Evolutionary conservation across 1,140 invertebrate genomes (phyloP), one percentile per base, ranked within the genome.

Genomic region (Protaetia brevitarsis): DNA sequence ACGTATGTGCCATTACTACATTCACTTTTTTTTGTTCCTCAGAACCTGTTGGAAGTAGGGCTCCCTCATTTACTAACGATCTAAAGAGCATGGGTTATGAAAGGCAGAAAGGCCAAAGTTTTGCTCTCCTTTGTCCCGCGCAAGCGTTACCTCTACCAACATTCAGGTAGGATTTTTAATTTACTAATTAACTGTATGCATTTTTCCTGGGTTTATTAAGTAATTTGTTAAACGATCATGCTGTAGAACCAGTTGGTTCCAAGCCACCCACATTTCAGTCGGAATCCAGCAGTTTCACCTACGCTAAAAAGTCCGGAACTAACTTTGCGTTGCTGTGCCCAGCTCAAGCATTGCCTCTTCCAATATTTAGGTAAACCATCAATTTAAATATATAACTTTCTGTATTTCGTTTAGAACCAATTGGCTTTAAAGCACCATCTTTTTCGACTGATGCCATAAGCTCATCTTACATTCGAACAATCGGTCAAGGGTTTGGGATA

Each of bases 31-130:
- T 70, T 2, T 67, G 64, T 65, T 51, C 51, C 68, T 72, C 81
- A 91, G 89, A 91, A 78, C 88, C 89, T 66, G 85, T 90, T 69
- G 88, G 86, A 76, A 85, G 84, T 63, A 89, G 88, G 76, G 82
- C 86, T 60, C 88, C 88, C 6, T 82, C 83, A 31, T 88, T 89
- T 77, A 84, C 87, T 16, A 85, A 84, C 69, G 84, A 87, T 68
- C 83, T 84, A 30, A 51, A 57, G 30, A 79, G 74, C 69, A 74
- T 75, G 57, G 72, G 73, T 1, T 77, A 79, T 62, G 71, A 72
- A 66, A 62, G 67, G 16, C 29, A 65, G 11, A 26, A 28, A 7
- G 66, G 56, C 2, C 36, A 21, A 13, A 72, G 80, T 66, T 80
- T 87, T 74, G 82, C 82, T 19, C 75, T 88, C 3, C 78, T 88